phyloP scores from a whole-genome alignment of 2,113 vertebrate species.

The Tretioscincus oriximinensis region DNA sequence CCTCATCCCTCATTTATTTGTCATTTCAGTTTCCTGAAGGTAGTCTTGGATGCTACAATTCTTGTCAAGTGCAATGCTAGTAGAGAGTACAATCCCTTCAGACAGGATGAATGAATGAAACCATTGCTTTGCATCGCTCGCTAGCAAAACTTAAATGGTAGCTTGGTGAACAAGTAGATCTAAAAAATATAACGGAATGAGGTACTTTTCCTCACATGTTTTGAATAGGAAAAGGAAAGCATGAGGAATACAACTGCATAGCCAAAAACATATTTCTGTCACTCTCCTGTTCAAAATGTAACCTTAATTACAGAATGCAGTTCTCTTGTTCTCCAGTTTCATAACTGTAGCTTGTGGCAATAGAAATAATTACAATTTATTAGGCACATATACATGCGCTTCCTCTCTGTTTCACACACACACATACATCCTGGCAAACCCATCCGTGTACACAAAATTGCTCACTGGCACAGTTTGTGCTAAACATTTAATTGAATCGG shows the following conservation, averaged over 20 bases:
- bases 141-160: background rate
- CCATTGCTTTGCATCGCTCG: background rate
- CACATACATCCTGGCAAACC: background rate
- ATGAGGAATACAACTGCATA: background rate
- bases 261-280: background rate
- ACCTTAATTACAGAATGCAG: no score
- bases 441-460: background rate
- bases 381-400: background rate
- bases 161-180: background rate
- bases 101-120: background rate
- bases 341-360: background rate
- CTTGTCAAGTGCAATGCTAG: background rate
- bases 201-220: background rate
- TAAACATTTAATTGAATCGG: background rate
- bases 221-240: background rate
- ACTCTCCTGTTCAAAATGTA: background rate
- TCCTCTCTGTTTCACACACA: background rate
- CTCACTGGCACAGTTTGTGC: background rate
- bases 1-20: background rate
- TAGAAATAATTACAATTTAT: background rate
- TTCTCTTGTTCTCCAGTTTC: background rate
- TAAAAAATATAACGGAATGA: background rate
- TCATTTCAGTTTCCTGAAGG: background rate
- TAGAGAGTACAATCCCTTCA: background rate
- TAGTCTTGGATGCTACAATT: background rate